Conservation (phyloP, 2,888 invertebrate species). For the Parnassius apollo region DNA sequence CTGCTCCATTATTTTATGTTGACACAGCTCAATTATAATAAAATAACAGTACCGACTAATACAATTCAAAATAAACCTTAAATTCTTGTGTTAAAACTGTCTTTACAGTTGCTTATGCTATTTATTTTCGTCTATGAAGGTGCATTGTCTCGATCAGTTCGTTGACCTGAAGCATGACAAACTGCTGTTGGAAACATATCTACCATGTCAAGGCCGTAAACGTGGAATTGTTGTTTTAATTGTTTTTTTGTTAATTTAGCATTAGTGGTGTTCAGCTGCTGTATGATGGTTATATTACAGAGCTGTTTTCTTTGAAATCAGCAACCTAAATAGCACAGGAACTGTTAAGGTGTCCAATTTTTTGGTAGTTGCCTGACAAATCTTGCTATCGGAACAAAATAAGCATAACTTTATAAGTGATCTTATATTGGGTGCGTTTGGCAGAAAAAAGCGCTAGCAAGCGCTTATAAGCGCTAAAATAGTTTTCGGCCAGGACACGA, state of each 20-base stretch:
- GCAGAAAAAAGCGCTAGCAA: too few relatives aligned
- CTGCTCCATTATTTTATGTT: constrained; percentile 16
- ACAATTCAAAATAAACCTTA: constrained; percentile 14
- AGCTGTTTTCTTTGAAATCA: too few relatives aligned
- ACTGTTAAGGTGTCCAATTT: too few relatives aligned
- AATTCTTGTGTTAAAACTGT: not conserved
- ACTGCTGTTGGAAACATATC: constrained; percentile 11
- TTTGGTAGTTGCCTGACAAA: not conserved
- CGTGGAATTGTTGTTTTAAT: constrained; percentile 10
- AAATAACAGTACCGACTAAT: constrained; percentile 8
- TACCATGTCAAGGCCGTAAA: constrained; percentile 25
- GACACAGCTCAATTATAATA: constrained; percentile 26
- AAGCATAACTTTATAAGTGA: too few relatives aligned
- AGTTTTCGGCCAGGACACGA: too few relatives aligned
- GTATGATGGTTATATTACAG: not conserved
- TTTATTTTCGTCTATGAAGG: constrained; percentile 27
- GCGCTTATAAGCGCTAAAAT: too few relatives aligned
- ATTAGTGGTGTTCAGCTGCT: not conserved
- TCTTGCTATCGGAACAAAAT: not conserved
- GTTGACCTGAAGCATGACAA: constrained; percentile 21
- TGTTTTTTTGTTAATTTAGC: not conserved
- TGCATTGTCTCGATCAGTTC: constrained; percentile 29
- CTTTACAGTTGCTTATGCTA: constrained; percentile 1
- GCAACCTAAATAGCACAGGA: not conserved
- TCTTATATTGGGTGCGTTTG: too few relatives aligned